A percentile compares a stretch with the other conserved stretches of the same genome.
phyloP scores from a whole-genome alignment of 2,113 vertebrate genomes.

The Hystrix brachyura region DNA sequence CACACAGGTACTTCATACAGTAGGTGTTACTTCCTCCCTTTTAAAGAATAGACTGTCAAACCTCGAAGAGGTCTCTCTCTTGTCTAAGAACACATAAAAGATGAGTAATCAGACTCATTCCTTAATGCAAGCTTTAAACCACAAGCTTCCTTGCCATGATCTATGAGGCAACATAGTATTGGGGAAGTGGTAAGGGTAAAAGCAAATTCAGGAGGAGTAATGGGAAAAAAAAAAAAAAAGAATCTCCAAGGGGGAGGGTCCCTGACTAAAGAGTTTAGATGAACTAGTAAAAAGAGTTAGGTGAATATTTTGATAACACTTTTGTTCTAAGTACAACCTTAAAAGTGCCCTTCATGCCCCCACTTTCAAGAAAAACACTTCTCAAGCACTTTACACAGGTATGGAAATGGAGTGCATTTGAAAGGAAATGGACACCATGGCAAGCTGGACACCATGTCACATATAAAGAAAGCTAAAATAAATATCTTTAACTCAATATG shows the following conservation, averaged over 20 bases:
- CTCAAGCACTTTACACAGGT: neutral
- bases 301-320: too few relatives aligned
- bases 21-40: neutral
- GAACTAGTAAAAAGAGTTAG: neutral
- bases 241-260: neutral
- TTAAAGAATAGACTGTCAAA: constrained; percentile 56
- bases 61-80: neutral
- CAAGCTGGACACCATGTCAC: neutral
- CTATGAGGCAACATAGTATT: neutral
- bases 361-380: neutral
- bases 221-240: neutral
- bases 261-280: rapidly evolving
- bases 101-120: neutral
- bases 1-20: neutral
- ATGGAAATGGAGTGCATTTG: neutral
- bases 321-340: neutral
- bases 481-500: neutral
- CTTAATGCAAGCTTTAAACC: neutral
- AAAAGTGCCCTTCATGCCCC: neutral
- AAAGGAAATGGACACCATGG: neutral
- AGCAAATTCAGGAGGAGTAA: neutral
- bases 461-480: neutral
- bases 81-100: neutral
- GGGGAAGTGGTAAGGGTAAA: neutral
- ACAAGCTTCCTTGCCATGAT: neutral